Base-by-base conservation (phyloP, 2,113 vertebrate genomes). In the Bombycilla garrulus region DNA sequence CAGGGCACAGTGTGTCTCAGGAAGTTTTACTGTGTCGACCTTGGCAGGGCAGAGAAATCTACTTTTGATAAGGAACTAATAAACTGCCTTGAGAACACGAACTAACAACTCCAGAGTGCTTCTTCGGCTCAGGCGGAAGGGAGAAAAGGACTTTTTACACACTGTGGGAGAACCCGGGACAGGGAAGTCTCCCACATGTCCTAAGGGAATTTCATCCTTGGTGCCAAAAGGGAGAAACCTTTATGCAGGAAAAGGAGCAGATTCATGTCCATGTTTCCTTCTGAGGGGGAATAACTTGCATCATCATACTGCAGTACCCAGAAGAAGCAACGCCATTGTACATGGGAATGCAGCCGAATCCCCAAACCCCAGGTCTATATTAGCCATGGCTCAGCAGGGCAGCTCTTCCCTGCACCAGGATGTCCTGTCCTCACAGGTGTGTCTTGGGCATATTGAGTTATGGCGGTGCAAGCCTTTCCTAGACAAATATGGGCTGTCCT, bases 401-500 rank as follows among this genome's bases (percentile, higher is more conserved):
- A 82, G 20, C 5, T 71, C 36, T 42, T 44, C 40, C 61, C 10
- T 62, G 13, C 2, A 7, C 6, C 7, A 50, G 17, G 12, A 11
- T 72, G 22, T 1, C 8, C 18, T 65, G 10, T 38, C 20, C 19
- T 69, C 12, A 2, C 10, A n/a, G 12, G 6, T 16, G 6, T 20
- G 5, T 50, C 45, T 36, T 60, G 17, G 8, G 3, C 10, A 23
- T 67, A 23, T 10, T 16, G 24, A 58, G 4, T 38, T 42, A 77
- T 15, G 11, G 2, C 6, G 44, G 6, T 50, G 19, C 7, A 73
- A 64, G 7, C 2, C 38, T 81, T 73, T 81, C 21, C 25, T 26
- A n/a, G 17, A 9, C 7, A 78, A 69, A 81, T 4, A 15, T 0
- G 0, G 20, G 4, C 9, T 61, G 57, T 74, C 6, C 35, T 19